phyloP scores from a whole-genome alignment of 2,888 invertebrate genomes.

The Agrochola lota region DNA sequence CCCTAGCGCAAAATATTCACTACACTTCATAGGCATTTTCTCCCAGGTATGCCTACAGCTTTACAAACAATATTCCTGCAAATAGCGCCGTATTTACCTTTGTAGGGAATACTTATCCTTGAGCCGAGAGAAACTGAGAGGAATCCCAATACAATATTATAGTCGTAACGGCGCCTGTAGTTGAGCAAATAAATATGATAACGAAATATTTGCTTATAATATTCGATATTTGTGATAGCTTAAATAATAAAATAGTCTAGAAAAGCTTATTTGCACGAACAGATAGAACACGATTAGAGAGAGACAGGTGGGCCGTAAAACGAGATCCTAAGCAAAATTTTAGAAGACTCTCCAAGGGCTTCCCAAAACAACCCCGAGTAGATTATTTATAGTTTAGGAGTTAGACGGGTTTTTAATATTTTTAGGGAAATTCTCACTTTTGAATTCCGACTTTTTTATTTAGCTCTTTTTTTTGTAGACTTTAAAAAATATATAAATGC shows the following conservation, averaged over 20 bases:
- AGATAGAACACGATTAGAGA: no score
- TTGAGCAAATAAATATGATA: constrained; percentile 18
- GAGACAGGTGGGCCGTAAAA: not conserved
- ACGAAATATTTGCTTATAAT: constrained; percentile 16
- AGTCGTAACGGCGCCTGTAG: not conserved
- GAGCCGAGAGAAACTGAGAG: constrained; percentile 11
- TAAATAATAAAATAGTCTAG: not conserved
- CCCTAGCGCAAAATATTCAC: not conserved
- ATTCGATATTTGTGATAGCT: not conserved
- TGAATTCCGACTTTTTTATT: no score
- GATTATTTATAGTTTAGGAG: no score
- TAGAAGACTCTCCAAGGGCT: no score
- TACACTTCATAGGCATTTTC: not conserved
- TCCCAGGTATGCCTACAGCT: not conserved
- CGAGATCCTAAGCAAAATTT: no score
- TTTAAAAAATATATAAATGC: no score
- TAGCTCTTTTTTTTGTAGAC: no score
- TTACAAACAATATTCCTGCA: constrained; percentile 22
- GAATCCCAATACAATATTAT: constrained; percentile 19
- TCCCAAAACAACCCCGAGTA: no score
- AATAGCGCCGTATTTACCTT: constrained; percentile 33
- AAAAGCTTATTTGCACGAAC: constrained; percentile 19
- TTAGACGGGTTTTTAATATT: no score
- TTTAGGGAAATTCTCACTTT: no score
- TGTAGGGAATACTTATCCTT: constrained; percentile 37